Base-by-base conservation (phyloP, 2,888 invertebrate genomes). In the Chydorus sphaericus region DNA sequence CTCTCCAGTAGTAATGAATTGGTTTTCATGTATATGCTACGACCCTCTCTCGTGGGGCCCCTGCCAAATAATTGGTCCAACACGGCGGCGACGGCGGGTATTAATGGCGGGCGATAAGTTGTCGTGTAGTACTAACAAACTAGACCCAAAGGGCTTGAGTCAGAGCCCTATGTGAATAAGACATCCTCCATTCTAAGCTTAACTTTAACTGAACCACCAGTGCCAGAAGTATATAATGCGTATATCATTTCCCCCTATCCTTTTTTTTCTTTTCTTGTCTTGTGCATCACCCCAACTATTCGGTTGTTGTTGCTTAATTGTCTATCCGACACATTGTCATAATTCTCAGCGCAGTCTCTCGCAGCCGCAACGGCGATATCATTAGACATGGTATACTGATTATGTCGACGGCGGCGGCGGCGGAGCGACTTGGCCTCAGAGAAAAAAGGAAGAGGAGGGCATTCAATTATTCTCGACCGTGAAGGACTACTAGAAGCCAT, bases 61-160 rank as follows among this genome's bases (percentile, higher is more conserved):
- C 28, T 44, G 44, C 44, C 44, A 44, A 44, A 44, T 44, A 26
- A n/a, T n/a, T n/a, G n/a, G n/a, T n/a, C n/a, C n/a, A n/a, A n/a
- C n/a, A n/a, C n/a, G n/a, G 44, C 44, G 26, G 23, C 23, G 26
- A 44, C 44, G 44, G 44, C 44, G 44, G 44, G 44, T 44, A 44
- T 44, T 44, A 44, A 44, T 44, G 23, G 44, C 28, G 44, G 28
- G 28, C 44, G 44, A 44, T 44, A 23, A 44, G 44, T 44, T 44
- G 26, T 44, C 44, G 23, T 44, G 10, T 39, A 44, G n/a, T n/a
- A n/a, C n/a, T n/a, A n/a, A n/a, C n/a, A n/a, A n/a, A n/a, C n/a
- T n/a, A n/a, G n/a, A n/a, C n/a, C n/a, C n/a, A n/a, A n/a, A n/a
- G n/a, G n/a, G n/a, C n/a, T n/a, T n/a, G n/a, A n/a, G n/a, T n/a